Conservation (phyloP, 92 coral and sea anemone species). For the Zoanthus gigantus region DNA sequence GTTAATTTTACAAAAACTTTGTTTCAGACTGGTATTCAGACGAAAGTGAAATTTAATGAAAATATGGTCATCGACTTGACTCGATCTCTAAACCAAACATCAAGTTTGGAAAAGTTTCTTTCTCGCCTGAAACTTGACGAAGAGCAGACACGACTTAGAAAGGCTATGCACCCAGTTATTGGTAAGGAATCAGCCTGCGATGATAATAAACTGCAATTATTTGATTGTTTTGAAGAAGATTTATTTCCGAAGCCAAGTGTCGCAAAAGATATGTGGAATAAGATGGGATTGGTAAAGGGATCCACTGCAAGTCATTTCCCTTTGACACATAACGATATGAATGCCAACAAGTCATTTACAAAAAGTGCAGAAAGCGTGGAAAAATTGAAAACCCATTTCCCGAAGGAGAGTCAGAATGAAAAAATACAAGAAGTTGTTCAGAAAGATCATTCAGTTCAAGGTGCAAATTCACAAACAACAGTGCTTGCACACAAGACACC, state of each 20-base stretch:
- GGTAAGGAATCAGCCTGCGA: background rate
- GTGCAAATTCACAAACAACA: background rate
- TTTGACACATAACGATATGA: background rate
- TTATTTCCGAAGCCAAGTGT: background rate
- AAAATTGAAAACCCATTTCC: background rate
- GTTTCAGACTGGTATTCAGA: constrained; percentile 30
- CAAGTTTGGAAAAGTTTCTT: constrained; percentile 18
- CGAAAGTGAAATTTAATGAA: constrained; percentile 55
- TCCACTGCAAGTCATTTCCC: background rate
- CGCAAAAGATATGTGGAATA: background rate
- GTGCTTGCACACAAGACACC: background rate
- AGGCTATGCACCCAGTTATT: background rate
- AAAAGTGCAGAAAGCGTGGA: background rate
- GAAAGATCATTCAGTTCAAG: background rate
- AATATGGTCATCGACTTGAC: constrained; percentile 49
- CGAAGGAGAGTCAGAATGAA: background rate
- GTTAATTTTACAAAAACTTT: constrained; percentile 56
- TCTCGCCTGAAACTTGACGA: constrained; percentile 4
- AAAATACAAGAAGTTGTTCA: background rate
- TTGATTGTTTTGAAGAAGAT: background rate
- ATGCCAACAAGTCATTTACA: background rate
- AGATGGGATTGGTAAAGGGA: background rate
- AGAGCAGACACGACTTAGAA: constrained; percentile 5
- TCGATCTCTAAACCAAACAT: constrained; percentile 38
- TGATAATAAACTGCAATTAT: background rate